Percentiles rank a stretch among this genome's conserved stretches.
phyloP scores from a whole-genome alignment of 2,888 invertebrate genomes.

The Drosophila meridionalis region DNA sequence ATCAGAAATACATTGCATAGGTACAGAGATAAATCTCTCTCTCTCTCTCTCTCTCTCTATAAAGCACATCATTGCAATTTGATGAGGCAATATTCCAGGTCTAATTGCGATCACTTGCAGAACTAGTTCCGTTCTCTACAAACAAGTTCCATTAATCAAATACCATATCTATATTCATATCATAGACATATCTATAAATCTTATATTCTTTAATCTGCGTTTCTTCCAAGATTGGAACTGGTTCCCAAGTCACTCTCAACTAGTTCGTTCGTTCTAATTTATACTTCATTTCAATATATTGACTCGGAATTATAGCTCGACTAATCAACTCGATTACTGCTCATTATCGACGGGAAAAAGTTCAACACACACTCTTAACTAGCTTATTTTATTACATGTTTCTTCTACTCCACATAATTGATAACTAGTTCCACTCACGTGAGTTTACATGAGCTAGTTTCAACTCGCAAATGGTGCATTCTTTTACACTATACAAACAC shows the following conservation, averaged over 20 bases:
- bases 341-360: not conserved
- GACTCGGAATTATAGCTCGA: no score
- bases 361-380: not conserved
- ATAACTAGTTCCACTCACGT: no score
- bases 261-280: no score
- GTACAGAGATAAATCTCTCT: not conserved
- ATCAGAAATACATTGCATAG: not conserved
- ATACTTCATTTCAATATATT: no score
- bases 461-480: no score
- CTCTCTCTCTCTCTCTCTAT: not conserved
- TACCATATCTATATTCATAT: not conserved
- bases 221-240: not conserved
- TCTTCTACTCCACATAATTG: no score
- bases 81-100: no score
- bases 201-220: not conserved
- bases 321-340: no score
- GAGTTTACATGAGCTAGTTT: no score
- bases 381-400: not conserved
- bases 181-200: not conserved
- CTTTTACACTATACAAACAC: no score
- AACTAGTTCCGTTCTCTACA: not conserved
- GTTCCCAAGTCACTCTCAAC: no score
- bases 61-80: no score
- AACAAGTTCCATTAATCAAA: not conserved
- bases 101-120: not conserved